Conservation (phyloP, 2,797 vertebrate species). For the Lacerta bilineata region DNA sequence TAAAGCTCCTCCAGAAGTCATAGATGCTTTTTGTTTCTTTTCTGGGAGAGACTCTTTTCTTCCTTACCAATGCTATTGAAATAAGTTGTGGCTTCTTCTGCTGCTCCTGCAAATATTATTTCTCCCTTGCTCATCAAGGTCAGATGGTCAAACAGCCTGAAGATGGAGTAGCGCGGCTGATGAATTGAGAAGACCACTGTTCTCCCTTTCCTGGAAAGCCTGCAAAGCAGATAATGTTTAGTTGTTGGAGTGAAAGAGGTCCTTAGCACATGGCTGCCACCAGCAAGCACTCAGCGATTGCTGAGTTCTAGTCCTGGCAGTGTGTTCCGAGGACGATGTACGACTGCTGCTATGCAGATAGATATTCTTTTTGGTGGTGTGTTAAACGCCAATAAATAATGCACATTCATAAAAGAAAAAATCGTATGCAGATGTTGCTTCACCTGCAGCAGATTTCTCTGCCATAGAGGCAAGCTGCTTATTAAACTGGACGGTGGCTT, state of each 20-base stretch:
- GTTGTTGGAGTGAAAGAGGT: neutral
- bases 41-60: neutral
- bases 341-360: neutral
- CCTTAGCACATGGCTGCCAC: neutral
- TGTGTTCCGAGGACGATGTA: neutral
- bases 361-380: neutral
- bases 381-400: neutral
- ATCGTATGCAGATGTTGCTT: neutral
- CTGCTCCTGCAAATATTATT: constrained; percentile 24
- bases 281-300: neutral
- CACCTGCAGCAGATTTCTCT: neutral
- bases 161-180: constrained; percentile 31
- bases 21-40: neutral
- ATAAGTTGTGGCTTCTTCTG: constrained; percentile 9
- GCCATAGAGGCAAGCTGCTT: neutral
- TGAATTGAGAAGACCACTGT: constrained; percentile 27
- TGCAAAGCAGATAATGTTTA: constrained; percentile 13
- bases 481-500: neutral
- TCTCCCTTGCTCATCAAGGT: constrained; percentile 39
- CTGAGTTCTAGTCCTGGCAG: neutral
- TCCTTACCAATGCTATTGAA: constrained; percentile 40
- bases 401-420: neutral
- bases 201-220: constrained; percentile 38
- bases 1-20: neutral
- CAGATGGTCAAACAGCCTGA: constrained; percentile 29